Evolutionary conservation across 2,797 vertebrate genomes (phyloP), one percentile per base, ranked within the genome.

Genomic region (Bovichtus diacanthus): DNA sequence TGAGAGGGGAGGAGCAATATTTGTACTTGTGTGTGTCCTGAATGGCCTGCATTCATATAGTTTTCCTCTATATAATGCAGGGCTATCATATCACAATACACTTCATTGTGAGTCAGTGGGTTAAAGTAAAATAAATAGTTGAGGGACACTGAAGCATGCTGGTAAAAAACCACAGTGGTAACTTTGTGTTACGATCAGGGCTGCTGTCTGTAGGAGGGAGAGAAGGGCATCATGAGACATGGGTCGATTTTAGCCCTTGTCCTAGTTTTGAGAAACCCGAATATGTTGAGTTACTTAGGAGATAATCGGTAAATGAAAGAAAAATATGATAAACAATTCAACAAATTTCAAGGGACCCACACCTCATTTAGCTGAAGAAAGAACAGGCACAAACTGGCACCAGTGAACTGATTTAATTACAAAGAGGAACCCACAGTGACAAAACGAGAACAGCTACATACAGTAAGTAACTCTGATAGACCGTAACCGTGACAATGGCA

Each of bases 371-470:
- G 13, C 3, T 50, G 46, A 49, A 76, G 21, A 71, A 67, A 65
- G 18, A 80, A 70, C 13, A 39, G 23, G 18, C 34, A 79, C 55
- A 78, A 64, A 90, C 79, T 78, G 92, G 88, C 92, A 95, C 93
- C 94, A 94, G 95, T 96, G 95, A 96, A 94, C 85, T 92, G 69
- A 87, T 96, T 97, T 96, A 97, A 95, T 96, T 92, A 95, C 95
- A 94, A 95, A 95, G 93, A 95, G 89, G 90, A 93, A 93, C 92
- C 93, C 95, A 95, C 94, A 95, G 94, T 95, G 95, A 96, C 93
- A 91, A 89, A 94, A 95, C 89, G 89, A 88, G 84, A 94, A 92
- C 93, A 91, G 87, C 81, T 87, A 90, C 88, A 73, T 88, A 94
- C 89, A 94, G 74, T 84, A 85, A 90, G 78, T 78, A 84, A 92